Evolutionary conservation across 2,113 vertebrate species (phyloP).

Genomic region (Esox niger): DNA sequence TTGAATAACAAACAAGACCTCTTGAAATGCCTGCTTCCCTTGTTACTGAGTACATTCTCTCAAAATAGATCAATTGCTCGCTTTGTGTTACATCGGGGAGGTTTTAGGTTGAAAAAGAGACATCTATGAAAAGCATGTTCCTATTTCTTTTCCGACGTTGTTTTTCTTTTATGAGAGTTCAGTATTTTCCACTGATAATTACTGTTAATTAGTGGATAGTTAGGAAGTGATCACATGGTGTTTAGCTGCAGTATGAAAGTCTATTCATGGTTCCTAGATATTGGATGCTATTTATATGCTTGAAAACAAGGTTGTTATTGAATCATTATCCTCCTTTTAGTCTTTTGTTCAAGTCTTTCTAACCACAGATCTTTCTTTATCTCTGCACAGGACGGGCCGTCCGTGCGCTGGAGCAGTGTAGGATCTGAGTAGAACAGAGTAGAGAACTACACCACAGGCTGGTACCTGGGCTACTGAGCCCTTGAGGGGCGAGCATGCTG

Average conservation of each 20-base stretch:
- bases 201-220: too few species aligned
- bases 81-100: constrained; percentile 1
- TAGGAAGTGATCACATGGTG: too few species aligned
- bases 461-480: constrained; percentile 54
- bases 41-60: constrained; percentile 6
- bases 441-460: constrained; percentile 11
- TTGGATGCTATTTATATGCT: constrained; percentile 16
- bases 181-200: too few species aligned
- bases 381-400: constrained; percentile 6
- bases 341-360: not conserved
- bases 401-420: constrained; percentile 13
- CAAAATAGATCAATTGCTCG: not conserved
- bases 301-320: too few species aligned
- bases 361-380: not conserved
- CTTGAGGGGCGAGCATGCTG: constrained; percentile 48
- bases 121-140: not conserved
- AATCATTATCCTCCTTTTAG: not conserved
- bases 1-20: constrained; percentile 3
- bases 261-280: constrained; percentile 28
- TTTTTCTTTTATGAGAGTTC: too few species aligned
- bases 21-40: constrained; percentile 1
- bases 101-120: not conserved
- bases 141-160: too few species aligned
- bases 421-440: constrained; percentile 25
- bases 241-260: not conserved